Percentiles rank a stretch among this genome's conserved stretches.
phyloP scores from a whole-genome alignment of 2,888 invertebrate species.

The Empis livida region DNA sequence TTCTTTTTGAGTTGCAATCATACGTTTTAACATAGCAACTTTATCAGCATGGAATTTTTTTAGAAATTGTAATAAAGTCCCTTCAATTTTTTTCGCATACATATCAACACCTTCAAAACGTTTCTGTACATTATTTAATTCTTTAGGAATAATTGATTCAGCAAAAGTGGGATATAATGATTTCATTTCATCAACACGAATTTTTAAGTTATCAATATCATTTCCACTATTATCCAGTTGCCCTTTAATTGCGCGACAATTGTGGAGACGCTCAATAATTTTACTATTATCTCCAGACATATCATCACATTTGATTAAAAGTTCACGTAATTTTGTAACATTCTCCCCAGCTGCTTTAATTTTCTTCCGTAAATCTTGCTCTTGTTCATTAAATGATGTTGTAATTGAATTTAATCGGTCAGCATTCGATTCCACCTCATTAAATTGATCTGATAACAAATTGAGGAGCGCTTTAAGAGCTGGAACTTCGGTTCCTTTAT shows the following conservation, averaged over 20 bases:
- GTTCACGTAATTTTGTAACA: conserved; percentile 62
- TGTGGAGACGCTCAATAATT: conserved; percentile 64
- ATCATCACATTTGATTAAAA: conserved; percentile 80
- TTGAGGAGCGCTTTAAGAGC: conserved; percentile 50
- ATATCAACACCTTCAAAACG: conserved; percentile 64
- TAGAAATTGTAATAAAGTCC: conserved; percentile 62
- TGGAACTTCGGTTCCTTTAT: conserved; percentile 55
- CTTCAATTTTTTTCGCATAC: conserved; percentile 73
- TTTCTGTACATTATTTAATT: conserved; percentile 69
- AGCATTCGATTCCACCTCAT: conserved; percentile 57
- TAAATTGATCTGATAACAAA: conserved; percentile 62
- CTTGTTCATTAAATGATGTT: conserved; percentile 58
- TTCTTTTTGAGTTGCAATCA: conserved; percentile 68
- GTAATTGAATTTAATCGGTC: conserved; percentile 61
- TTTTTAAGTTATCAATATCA: conserved; percentile 53
- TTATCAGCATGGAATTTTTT: conserved; percentile 82
- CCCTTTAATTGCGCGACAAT: conserved; percentile 56
- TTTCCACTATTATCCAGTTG: conserved; percentile 56
- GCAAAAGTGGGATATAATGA: conserved; percentile 63
- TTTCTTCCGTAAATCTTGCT: conserved; percentile 54
- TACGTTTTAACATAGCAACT: conserved; percentile 64
- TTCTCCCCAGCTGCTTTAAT: conserved; percentile 58
- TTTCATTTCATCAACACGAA: conserved; percentile 57
- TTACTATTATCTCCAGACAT: conserved; percentile 76
- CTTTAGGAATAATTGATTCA: conserved; percentile 66